These are phyloP conservation scores for Hyles vespertilio DNA, from an alignment of 1,140 invertebrate genomes.

Conservation along the genomic window DNA sequence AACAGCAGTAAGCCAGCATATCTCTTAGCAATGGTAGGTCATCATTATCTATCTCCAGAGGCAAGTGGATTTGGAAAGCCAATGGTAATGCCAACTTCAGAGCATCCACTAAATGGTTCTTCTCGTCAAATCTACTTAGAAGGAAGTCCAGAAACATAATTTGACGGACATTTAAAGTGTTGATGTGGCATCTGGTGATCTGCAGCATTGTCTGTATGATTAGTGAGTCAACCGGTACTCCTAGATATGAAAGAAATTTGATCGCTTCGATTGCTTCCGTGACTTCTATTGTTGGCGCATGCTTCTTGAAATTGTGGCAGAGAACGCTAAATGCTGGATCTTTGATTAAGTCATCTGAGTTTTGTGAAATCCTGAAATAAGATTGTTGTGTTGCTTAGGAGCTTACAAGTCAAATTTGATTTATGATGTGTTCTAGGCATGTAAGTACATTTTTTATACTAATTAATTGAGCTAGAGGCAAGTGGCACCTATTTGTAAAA, in stretches of 20 bases:
- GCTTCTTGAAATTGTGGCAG: constrained; percentile 70
- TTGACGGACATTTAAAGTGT: constrained; percentile 76
- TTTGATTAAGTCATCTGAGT: constrained; percentile 43
- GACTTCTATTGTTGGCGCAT: constrained; percentile 70
- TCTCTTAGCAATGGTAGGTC: constrained; percentile 71
- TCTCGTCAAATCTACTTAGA: constrained; percentile 51
- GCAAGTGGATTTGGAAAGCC: constrained; percentile 78
- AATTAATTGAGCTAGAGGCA: too few species aligned
- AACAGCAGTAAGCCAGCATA: constrained; percentile 72
- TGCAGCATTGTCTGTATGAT: constrained; percentile 79
- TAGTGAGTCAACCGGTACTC: constrained; percentile 73
- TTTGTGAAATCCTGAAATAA: constrained; percentile 1
- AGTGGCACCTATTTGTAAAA: too few species aligned
- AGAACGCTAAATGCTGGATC: constrained; percentile 53
- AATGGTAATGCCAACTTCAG: constrained; percentile 78
- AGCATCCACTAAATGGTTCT: constrained; percentile 77
- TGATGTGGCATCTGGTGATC: constrained; percentile 77
- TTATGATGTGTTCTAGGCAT: too few species aligned
- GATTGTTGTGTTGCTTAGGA: too few species aligned
- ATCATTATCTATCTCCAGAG: constrained; percentile 72
- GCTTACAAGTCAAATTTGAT: too few species aligned
- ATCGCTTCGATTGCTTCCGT: constrained; percentile 75
- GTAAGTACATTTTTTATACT: too few species aligned
- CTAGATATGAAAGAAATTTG: constrained; percentile 76
- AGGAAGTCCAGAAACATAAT: constrained; percentile 79